Conservation (phyloP, 2,888 invertebrate genomes). For the Empis stercorea region DNA sequence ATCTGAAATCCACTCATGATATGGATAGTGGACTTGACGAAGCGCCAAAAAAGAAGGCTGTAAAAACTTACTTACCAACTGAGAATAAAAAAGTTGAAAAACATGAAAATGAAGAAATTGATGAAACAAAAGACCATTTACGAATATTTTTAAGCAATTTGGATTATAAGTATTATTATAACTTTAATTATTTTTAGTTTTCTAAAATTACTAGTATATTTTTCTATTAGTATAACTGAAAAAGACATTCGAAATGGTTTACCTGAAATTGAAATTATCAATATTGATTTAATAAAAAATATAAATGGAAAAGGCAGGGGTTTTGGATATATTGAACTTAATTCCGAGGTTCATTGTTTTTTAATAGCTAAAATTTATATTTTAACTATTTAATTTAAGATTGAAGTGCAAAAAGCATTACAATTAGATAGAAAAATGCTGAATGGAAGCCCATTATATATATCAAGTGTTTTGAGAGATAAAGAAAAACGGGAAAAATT, state of each 20-base stretch:
- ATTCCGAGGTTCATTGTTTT: slow-evolving; percentile 18
- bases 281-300: slow-evolving; percentile 21
- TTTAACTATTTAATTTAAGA: slow-evolving; percentile 30
- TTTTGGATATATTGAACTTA: slow-evolving; percentile 44
- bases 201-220: neutral
- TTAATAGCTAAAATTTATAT: slow-evolving; percentile 1
- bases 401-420: slow-evolving; percentile 57
- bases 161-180: slow-evolving; percentile 43
- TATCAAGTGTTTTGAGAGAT: slow-evolving; percentile 55
- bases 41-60: neutral
- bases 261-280: slow-evolving; percentile 37
- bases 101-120: slow-evolving; percentile 23
- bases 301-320: slow-evolving; percentile 25
- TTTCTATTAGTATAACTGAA: slow-evolving; percentile 37
- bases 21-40: slow-evolving; percentile 5
- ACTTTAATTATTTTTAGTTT: neutral
- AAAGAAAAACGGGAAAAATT: slow-evolving; percentile 43
- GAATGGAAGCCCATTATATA: slow-evolving; percentile 74
- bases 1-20: slow-evolving; percentile 7
- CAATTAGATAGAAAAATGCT: slow-evolving; percentile 62
- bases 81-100: too few species aligned
- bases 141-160: slow-evolving; percentile 85
- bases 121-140: slow-evolving; percentile 23
- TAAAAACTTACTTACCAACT: neutral
- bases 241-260: slow-evolving; percentile 49